A percentile compares a stretch with the other conserved stretches of the same genome.
Evolutionary conservation across 35 echinoderm and acorn worm species (phyloP).

Genomic region (Anneissia japonica): DNA sequence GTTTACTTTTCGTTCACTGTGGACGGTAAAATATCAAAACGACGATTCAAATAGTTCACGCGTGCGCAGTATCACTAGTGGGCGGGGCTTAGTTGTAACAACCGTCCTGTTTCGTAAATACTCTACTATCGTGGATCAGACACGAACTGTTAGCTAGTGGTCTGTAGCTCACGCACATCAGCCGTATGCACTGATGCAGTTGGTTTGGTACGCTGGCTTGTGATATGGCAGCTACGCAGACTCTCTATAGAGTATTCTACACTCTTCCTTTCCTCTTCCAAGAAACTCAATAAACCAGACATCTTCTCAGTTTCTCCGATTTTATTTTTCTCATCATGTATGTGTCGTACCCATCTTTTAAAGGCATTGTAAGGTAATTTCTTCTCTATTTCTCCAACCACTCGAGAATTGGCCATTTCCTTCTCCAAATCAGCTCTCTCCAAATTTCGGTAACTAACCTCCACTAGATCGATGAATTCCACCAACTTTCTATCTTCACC

Average conservation of each 20-base stretch:
- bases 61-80: too few relatives aligned
- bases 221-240: background rate
- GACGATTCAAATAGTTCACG: too few relatives aligned
- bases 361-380: background rate
- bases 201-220: background rate
- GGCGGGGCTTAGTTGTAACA: too few relatives aligned
- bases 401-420: background rate
- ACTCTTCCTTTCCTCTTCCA: background rate
- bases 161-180: too few relatives aligned
- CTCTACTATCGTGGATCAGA: too few relatives aligned
- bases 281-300: background rate
- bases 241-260: background rate
- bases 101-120: too few relatives aligned
- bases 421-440: background rate
- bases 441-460: background rate
- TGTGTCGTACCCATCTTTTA: conserved; percentile 3
- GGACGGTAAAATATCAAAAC: too few relatives aligned
- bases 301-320: background rate
- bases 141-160: too few relatives aligned
- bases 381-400: background rate
- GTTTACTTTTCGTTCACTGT: too few relatives aligned
- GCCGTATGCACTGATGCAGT: background rate
- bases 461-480: conserved; percentile 12
- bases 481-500: background rate
- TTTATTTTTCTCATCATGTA: background rate